Conservation (phyloP, 1,140 invertebrate genomes). For the Rhagoletis zephyria region DNA sequence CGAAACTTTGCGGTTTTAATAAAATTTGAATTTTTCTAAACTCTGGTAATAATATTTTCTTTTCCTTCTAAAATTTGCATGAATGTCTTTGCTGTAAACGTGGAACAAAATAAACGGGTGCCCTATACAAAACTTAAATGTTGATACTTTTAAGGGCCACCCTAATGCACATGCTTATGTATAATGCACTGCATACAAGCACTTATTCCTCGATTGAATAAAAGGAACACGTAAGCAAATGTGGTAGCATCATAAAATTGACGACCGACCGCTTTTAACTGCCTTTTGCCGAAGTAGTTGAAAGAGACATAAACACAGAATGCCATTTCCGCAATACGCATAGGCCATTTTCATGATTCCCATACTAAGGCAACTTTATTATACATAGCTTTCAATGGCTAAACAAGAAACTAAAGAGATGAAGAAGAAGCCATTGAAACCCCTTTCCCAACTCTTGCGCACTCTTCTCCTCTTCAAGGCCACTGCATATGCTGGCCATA, state of each 20-base stretch:
- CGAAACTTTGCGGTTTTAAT: too few species aligned
- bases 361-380: not conserved
- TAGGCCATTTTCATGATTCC: not conserved
- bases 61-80: too few species aligned
- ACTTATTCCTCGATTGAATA: constrained; percentile 37
- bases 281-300: constrained; percentile 5
- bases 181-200: not conserved
- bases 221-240: not conserved
- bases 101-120: too few species aligned
- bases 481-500: too few species aligned
- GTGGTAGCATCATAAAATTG: not conserved
- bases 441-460: not conserved
- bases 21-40: too few species aligned
- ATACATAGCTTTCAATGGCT: not conserved
- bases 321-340: constrained; percentile 5
- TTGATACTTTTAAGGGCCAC: too few species aligned
- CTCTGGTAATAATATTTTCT: too few species aligned
- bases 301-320: constrained; percentile 47
- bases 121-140: too few species aligned
- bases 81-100: too few species aligned
- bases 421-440: not conserved
- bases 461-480: not conserved
- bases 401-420: not conserved
- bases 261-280: not conserved
- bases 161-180: too few species aligned